Evolutionary conservation across 1,140 invertebrate species (phyloP), one percentile per base, ranked within the genome.

Genomic region (Hylaeus anthracinus): DNA sequence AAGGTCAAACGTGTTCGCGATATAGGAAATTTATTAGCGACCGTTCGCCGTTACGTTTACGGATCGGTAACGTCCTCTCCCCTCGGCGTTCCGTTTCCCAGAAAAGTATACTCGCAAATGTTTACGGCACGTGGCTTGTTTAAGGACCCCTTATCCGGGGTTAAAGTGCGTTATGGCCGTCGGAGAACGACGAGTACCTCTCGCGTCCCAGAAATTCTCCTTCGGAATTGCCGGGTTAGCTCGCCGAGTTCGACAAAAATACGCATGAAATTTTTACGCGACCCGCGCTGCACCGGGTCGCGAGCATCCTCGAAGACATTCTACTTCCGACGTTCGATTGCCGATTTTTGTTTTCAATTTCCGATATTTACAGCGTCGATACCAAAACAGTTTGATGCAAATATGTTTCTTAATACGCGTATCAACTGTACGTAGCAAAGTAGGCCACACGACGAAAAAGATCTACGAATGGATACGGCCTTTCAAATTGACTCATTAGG

Each of bases 1-100:
- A 14, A 60, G 14, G 56, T 72, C 71, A 37, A 37, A 61, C 63
- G 61, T 37, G 41, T 73, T 55, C 73, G 64, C 66, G 65, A 75
- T 79, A 73, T 79, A 82, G 45, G 66, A 80, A 85, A 85, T 85
- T 85, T 85, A 85, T 85, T 85, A 80, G 76, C 71, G 72, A 76
- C 76, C 82, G 60, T 82, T 79, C 67, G 72, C 76, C 82, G 60
- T 82, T 79, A 82, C 75, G 74, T 86, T 84, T 84, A 86, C 75
- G 58, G 80, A 43, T 66, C 43, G n/a, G 65, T 60, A 71, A 65
- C 78, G 73, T 86, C 71, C 39, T 72, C 48, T 58, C 43, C 48
- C 26, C 82, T 26, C 26, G 66, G 75, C 80, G 41, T 85, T 65
- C 70, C 73, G 77, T 77, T 75, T 69, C 79, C 60, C 56, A 63